Evolutionary conservation across 2,888 invertebrate species (phyloP).

Genomic region (Labia minor): DNA sequence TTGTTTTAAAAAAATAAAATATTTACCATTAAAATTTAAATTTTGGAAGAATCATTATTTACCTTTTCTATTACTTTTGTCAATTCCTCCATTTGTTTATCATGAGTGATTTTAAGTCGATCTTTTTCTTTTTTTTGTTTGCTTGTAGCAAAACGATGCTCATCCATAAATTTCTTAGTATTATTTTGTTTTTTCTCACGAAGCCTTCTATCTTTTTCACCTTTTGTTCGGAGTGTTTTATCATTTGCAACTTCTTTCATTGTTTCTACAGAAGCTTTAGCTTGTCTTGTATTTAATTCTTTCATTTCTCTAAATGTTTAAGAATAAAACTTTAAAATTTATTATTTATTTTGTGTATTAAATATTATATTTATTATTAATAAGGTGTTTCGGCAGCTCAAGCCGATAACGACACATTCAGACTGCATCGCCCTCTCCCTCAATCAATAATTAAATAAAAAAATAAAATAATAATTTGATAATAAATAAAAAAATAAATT

Average conservation of each 20-base stretch:
- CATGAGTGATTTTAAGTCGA: constrained; percentile 81
- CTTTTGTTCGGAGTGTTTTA: constrained; percentile 88
- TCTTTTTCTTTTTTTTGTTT: constrained; percentile 87
- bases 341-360: constrained; percentile 16
- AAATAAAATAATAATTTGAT: too few species aligned
- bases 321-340: too few species aligned
- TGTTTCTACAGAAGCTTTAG: constrained; percentile 93
- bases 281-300: constrained; percentile 88
- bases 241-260: constrained; percentile 92
- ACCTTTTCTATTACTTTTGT: constrained; percentile 79
- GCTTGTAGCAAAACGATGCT: constrained; percentile 74
- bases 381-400: not conserved
- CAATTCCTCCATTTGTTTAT: constrained; percentile 82
- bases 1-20: not conserved
- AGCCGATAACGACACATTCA: too few species aligned
- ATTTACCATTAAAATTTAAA: constrained; percentile 16
- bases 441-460: too few species aligned
- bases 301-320: constrained; percentile 71
- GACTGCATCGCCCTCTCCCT: too few species aligned
- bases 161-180: constrained; percentile 94
- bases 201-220: constrained; percentile 87
- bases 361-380: not conserved
- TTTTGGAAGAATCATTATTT: constrained; percentile 21
- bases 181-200: constrained; percentile 95
- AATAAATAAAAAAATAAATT: too few species aligned